Conservation (phyloP, 2,888 invertebrate genomes). For the Meteorus colon region DNA sequence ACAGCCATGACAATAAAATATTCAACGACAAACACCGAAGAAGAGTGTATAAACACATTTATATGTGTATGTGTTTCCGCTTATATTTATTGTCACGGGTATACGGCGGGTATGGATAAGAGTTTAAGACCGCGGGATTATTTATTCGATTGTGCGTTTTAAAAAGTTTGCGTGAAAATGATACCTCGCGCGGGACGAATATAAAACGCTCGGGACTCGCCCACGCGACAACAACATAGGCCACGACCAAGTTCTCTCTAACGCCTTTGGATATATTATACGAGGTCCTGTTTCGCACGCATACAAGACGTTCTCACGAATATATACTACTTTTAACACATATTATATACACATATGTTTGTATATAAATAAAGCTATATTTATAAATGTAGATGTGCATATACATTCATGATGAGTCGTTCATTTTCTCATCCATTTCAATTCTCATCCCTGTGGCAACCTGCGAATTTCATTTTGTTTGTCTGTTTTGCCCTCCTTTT, state of each 20-base stretch:
- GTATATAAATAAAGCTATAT: background rate
- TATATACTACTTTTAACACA: slow-evolving; percentile 32
- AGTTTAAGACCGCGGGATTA: slow-evolving; percentile 70
- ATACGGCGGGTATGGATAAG: slow-evolving; percentile 69
- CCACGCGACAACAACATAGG: slow-evolving; percentile 62
- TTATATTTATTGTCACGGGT: slow-evolving; percentile 68
- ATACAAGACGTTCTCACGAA: slow-evolving; percentile 39
- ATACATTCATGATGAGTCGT: background rate
- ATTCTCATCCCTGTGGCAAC: background rate
- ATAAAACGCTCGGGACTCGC: slow-evolving; percentile 68
- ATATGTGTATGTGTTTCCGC: slow-evolving; percentile 43
- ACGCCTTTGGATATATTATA: slow-evolving; percentile 64
- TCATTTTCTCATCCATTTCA: background rate
- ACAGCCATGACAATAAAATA: slow-evolving; percentile 23
- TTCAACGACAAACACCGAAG: slow-evolving; percentile 12
- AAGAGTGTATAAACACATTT: slow-evolving; percentile 2
- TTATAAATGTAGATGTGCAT: background rate
- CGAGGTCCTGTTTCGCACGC: slow-evolving; percentile 62
- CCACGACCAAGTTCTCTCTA: slow-evolving; percentile 52
- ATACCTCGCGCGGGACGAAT: slow-evolving; percentile 68
- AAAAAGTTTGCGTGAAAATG: slow-evolving; percentile 70
- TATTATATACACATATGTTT: background rate
- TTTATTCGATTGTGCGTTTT: slow-evolving; percentile 68
- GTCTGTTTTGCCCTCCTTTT: slow-evolving; percentile 1
- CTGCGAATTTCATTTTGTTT: background rate